Conservation (phyloP, 2,888 invertebrate species). For the Dicyrtoma fusca region DNA sequence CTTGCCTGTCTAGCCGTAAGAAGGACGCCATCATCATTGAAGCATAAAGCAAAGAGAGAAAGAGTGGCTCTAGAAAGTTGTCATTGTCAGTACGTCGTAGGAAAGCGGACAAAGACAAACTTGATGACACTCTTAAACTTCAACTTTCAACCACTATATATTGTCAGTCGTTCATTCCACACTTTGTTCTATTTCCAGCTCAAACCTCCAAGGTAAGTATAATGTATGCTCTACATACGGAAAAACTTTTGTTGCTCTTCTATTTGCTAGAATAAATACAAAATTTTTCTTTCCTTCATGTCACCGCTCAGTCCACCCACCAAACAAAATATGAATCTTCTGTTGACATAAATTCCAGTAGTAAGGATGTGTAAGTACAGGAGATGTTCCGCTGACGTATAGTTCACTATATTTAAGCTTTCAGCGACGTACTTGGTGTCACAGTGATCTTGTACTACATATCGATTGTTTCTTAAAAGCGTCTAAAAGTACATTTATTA, state of each 20-base stretch:
- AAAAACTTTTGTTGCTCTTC: background rate
- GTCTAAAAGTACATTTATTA: too few species aligned
- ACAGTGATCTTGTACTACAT: too few species aligned
- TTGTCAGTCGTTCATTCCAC: background rate
- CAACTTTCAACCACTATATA: background rate
- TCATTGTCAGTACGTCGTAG: background rate
- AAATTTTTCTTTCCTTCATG: background rate
- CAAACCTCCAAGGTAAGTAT: background rate
- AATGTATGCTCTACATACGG: conserved; percentile 4
- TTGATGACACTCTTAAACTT: conserved; percentile 4
- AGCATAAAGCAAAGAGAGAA: conserved; percentile 4
- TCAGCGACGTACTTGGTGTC: too few species aligned
- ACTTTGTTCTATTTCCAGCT: background rate
- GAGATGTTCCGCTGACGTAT: too few species aligned
- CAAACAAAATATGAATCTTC: too few species aligned
- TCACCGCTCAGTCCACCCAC: too few species aligned
- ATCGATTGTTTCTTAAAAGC: too few species aligned
- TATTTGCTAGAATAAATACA: background rate
- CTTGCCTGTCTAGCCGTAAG: too few species aligned
- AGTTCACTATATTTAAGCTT: too few species aligned
- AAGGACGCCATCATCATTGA: too few species aligned
- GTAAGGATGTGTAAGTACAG: too few species aligned
- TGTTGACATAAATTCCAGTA: too few species aligned
- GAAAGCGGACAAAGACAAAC: background rate
- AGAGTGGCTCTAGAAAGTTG: background rate